phyloP scores from a whole-genome alignment of 2,113 vertebrate species.

The Hippocampus comes region DNA sequence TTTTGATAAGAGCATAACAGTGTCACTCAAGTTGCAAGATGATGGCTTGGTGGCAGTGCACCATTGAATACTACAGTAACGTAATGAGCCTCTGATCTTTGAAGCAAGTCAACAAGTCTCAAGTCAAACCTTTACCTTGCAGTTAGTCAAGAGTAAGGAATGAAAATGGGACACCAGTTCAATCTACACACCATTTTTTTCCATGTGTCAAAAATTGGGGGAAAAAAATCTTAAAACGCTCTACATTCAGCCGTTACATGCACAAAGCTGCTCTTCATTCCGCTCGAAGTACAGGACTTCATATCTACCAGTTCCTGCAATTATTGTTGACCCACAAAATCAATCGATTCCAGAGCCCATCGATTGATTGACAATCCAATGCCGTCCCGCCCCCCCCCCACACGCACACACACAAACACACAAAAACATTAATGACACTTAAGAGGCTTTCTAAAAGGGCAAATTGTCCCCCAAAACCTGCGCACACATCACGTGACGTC shows the following conservation, averaged over 20 bases:
- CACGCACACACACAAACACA: not conserved
- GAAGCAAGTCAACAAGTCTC: not conserved
- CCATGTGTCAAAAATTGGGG: not conserved
- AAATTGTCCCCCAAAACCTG: not conserved
- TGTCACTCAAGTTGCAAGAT: not conserved
- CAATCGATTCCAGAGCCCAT: not conserved
- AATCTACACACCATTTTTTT: not conserved
- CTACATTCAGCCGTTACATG: not conserved
- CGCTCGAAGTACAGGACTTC: not conserved
- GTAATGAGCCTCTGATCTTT: not conserved
- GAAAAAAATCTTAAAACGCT: not conserved
- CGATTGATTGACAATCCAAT: not conserved
- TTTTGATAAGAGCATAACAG: conserved; percentile 1
- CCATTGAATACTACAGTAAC: too few relatives aligned
- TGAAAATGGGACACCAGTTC: not conserved
- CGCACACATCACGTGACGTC: not conserved
- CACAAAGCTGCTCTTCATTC: not conserved
- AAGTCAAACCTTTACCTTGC: not conserved
- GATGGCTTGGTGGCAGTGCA: too few relatives aligned
- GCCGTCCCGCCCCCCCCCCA: not conserved
- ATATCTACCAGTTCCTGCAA: not conserved
- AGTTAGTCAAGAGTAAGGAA: not conserved
- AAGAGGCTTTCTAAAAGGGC: not conserved
- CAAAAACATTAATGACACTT: not conserved
- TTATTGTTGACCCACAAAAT: not conserved